These are phyloP conservation scores for Contarinia nasturtii DNA, from an alignment of 1,140 invertebrate species.

Conservation along the genomic window DNA sequence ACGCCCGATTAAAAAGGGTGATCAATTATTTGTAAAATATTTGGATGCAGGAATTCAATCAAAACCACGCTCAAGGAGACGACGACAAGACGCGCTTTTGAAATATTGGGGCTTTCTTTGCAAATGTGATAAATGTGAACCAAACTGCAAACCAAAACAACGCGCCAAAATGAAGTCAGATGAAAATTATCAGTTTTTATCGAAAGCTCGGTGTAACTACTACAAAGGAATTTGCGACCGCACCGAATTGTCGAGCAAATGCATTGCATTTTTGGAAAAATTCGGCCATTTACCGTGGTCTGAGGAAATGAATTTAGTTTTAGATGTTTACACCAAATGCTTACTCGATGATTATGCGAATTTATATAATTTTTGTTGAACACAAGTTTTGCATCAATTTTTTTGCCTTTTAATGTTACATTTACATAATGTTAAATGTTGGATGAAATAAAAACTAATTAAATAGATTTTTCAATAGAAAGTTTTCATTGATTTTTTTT, in stretches of 20 bases:
- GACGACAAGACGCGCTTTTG: neutral
- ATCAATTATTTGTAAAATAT: constrained; percentile 1
- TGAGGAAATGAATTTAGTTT: neutral
- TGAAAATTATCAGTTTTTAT: neutral
- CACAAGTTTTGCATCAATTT: neutral
- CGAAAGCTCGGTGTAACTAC: too few relatives aligned
- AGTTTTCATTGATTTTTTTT: neutral
- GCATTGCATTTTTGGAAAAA: neutral
- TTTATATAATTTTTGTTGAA: neutral
- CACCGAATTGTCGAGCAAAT: neutral
- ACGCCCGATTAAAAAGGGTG: neutral
- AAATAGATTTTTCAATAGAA: neutral
- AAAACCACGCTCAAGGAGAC: neutral
- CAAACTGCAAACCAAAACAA: neutral
- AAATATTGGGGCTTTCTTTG: neutral
- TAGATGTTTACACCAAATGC: neutral
- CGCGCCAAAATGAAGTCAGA: neutral
- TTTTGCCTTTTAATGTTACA: neutral
- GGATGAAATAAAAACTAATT: neutral
- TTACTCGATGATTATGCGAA: neutral
- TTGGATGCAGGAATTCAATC: neutral
- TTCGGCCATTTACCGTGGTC: neutral
- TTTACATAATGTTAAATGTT: neutral
- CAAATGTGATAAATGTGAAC: neutral
- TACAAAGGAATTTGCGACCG: neutral